phyloP scores from a whole-genome alignment of 1,140 invertebrate species.

The Dreissena polymorpha region DNA sequence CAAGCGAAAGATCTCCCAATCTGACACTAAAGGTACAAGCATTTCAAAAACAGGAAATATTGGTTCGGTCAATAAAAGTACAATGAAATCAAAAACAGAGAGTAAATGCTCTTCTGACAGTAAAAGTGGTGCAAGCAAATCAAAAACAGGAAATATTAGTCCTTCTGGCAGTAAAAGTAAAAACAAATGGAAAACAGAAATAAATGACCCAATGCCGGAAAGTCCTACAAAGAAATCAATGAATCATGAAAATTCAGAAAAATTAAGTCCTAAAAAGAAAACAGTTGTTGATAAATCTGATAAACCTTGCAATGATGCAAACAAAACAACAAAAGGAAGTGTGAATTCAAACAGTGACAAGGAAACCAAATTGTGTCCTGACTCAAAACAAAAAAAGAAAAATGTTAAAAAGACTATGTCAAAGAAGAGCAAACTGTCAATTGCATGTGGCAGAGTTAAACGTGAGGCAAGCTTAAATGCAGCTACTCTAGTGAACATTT shows the following conservation, averaged over 20 bases:
- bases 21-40: too few relatives aligned
- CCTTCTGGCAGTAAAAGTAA: too few relatives aligned
- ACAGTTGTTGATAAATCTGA: not conserved
- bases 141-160: too few relatives aligned
- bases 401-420: slow-evolving; percentile 7
- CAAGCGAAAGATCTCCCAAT: too few relatives aligned
- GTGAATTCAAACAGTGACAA: not conserved
- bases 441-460: slow-evolving; percentile 51
- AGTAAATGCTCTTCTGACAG: too few relatives aligned
- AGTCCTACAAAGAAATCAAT: not conserved
- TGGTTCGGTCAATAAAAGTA: too few relatives aligned
- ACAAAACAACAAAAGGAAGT: slow-evolving; percentile 3
- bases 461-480: slow-evolving; percentile 71
- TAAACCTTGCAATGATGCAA: not conserved
- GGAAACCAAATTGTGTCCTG: not conserved
- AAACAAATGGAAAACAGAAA: too few relatives aligned
- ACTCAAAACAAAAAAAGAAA: slow-evolving; percentile 23
- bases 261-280: not conserved
- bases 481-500: slow-evolving; percentile 63
- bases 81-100: too few relatives aligned
- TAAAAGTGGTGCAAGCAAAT: too few relatives aligned
- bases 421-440: slow-evolving; percentile 27
- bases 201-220: not conserved
- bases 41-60: too few relatives aligned
- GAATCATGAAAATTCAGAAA: not conserved